A percentile compares a stretch with the other conserved stretches of the same genome.
phyloP scores from a whole-genome alignment of 2,113 vertebrate species.

The Lates calcarifer region DNA sequence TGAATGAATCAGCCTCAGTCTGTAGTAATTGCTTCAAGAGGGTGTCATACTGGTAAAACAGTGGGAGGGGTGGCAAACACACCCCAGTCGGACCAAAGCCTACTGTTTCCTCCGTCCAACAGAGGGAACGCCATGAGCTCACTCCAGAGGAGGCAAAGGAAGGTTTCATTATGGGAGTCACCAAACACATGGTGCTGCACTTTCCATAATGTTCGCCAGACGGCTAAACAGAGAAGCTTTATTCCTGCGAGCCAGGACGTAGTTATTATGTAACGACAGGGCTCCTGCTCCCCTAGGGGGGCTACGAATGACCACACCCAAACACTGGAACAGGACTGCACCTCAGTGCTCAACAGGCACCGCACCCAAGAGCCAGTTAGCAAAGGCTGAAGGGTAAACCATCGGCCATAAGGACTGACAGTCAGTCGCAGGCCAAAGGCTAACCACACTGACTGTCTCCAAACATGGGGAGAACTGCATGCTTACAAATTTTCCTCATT shows the following conservation, averaged over 20 bases:
- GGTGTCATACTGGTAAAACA: constrained; percentile 74
- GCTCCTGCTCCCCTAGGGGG: constrained; percentile 62
- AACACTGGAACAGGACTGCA: constrained; percentile 69
- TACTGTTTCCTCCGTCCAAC: constrained; percentile 66
- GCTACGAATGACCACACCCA: constrained; percentile 65
- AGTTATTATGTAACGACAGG: constrained; percentile 76
- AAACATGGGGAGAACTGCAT: not conserved
- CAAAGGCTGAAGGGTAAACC: constrained; percentile 37
- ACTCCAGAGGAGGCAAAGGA: constrained; percentile 72
- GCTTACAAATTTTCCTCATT: constrained; percentile 38
- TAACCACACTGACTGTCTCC: constrained; percentile 22
- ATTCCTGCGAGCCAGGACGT: constrained; percentile 69
- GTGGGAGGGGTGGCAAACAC: constrained; percentile 74
- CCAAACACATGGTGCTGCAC: constrained; percentile 74
- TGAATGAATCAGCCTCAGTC: constrained; percentile 77
- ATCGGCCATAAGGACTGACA: not conserved
- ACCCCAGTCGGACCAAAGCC: constrained; percentile 63
- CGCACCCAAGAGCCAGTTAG: constrained; percentile 55
- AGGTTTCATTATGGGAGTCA: constrained; percentile 75
- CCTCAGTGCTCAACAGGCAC: constrained; percentile 50
- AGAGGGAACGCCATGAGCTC: constrained; percentile 78
- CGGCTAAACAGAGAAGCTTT: constrained; percentile 80
- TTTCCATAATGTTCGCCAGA: constrained; percentile 83
- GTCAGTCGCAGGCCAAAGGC: constrained; percentile 22
- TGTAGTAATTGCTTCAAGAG: constrained; percentile 70